Evolutionary conservation across 1,140 invertebrate genomes (phyloP).

Genomic region (Orchestia grillus): DNA sequence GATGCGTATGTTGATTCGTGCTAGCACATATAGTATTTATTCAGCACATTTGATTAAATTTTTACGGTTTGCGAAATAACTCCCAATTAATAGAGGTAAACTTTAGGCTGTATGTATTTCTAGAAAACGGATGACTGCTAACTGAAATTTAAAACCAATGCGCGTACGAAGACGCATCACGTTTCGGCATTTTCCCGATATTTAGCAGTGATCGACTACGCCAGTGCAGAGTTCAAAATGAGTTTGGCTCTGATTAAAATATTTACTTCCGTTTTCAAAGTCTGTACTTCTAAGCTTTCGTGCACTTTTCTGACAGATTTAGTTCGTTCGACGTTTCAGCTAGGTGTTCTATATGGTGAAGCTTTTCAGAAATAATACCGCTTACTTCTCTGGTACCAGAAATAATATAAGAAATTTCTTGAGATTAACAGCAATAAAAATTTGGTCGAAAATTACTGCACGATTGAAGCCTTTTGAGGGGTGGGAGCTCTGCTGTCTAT

Average conservation of each 20-base stretch:
- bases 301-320: no score
- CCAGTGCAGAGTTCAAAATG: neutral
- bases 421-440: neutral
- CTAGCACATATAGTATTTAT: no score
- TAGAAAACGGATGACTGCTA: no score
- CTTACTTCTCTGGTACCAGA: neutral
- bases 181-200: neutral
- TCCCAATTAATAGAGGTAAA: no score
- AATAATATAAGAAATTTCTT: neutral
- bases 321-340: neutral
- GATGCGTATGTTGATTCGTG: no score
- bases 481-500: neutral
- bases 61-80: no score
- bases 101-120: no score
- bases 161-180: neutral
- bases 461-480: neutral
- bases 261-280: neutral
- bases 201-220: neutral
- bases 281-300: neutral
- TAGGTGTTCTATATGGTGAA: neutral
- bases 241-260: neutral
- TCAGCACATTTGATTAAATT: no score
- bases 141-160: neutral
- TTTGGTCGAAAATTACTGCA: neutral
- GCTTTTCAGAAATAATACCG: neutral